These are phyloP conservation scores for Leptatherina wallacei DNA, from an alignment of 2,797 vertebrate species.

Conservation along the genomic window DNA sequence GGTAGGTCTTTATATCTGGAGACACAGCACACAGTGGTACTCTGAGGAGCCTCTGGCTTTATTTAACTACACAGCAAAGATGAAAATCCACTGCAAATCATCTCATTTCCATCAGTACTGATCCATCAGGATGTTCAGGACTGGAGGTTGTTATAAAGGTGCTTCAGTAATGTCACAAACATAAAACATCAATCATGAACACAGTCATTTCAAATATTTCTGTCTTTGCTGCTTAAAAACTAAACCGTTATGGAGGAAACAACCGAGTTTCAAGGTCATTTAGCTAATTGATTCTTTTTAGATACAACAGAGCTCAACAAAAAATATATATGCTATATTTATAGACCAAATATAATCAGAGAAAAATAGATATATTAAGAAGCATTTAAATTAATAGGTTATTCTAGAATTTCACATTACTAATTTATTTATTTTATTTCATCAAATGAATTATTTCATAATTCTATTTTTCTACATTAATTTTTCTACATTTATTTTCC, in stretches of 20 bases:
- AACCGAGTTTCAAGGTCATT: conserved; percentile 13
- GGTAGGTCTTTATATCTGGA: conserved; percentile 75
- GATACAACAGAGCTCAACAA: too few relatives aligned
- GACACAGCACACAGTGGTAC: conserved; percentile 40
- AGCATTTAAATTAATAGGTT: too few relatives aligned
- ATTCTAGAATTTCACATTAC: too few relatives aligned
- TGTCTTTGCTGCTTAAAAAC: conserved; percentile 3
- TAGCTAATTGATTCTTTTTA: too few relatives aligned
- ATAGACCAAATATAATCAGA: too few relatives aligned
- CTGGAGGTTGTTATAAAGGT: neutral
- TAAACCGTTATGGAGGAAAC: neutral
- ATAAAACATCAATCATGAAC: neutral
- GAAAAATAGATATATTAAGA: too few relatives aligned
- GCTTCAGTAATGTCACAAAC: neutral
- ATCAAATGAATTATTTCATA: too few relatives aligned
- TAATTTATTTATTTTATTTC: too few relatives aligned
- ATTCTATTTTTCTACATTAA: too few relatives aligned
- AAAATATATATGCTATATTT: too few relatives aligned
- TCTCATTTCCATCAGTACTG: conserved; percentile 35
- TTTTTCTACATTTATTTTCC: too few relatives aligned
- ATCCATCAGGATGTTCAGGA: conserved; percentile 6
- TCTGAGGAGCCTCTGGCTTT: conserved; percentile 8
- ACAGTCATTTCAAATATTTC: neutral
- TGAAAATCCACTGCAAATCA: conserved; percentile 52
- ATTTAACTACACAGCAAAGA: conserved; percentile 34